Evolutionary conservation across 2,797 vertebrate genomes (phyloP).

Genomic region (Thunnus albacares): DNA sequence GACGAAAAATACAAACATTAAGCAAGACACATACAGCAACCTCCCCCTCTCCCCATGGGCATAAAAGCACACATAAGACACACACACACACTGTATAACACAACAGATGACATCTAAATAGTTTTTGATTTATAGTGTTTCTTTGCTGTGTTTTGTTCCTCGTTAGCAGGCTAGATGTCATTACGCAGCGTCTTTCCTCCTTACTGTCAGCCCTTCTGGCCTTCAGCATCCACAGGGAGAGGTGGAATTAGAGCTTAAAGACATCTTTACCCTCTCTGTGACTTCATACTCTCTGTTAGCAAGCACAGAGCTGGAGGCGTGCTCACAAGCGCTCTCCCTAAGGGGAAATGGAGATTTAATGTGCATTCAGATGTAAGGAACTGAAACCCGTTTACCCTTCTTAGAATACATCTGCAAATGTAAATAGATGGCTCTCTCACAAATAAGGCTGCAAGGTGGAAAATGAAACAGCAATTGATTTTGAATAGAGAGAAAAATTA

Average conservation of each 20-base stretch:
- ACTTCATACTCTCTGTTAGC: slow-evolving; percentile 70
- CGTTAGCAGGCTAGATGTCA: slow-evolving; percentile 76
- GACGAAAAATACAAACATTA: neutral
- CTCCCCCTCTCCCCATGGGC: neutral
- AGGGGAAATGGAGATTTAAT: slow-evolving; percentile 44
- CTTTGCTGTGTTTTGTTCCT: slow-evolving; percentile 67
- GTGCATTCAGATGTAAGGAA: slow-evolving; percentile 50
- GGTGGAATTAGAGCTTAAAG: slow-evolving; percentile 77
- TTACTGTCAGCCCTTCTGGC: slow-evolving; percentile 61
- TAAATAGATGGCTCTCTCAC: slow-evolving; percentile 11
- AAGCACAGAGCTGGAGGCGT: slow-evolving; percentile 40
- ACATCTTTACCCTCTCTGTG: slow-evolving; percentile 78
- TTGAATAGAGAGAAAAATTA: slow-evolving; percentile 23
- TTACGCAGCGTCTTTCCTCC: slow-evolving; percentile 65
- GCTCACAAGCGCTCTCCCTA: slow-evolving; percentile 26
- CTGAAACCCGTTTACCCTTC: slow-evolving; percentile 30
- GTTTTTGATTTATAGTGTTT: slow-evolving; percentile 53
- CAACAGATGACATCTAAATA: slow-evolving; percentile 46
- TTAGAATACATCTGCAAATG: slow-evolving; percentile 29
- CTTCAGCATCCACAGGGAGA: slow-evolving; percentile 65
- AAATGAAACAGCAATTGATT: slow-evolving; percentile 16
- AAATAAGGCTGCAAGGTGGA: neutral
- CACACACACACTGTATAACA: neutral
- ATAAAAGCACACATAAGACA: neutral
- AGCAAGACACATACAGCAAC: neutral